Conservation (phyloP, 2,113 vertebrate species). For the Bombycilla garrulus region DNA sequence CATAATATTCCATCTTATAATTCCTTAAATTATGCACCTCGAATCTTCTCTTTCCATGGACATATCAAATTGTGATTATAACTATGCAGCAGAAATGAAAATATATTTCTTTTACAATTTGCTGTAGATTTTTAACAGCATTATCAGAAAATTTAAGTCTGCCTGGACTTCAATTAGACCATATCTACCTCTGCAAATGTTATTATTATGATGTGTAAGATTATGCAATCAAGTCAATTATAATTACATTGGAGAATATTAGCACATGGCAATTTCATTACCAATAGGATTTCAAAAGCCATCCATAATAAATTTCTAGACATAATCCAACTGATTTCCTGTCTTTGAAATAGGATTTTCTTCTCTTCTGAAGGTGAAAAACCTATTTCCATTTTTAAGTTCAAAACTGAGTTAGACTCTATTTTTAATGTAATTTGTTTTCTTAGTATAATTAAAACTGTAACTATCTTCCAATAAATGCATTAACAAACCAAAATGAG, state of each 20-base stretch:
- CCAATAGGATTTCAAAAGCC: conserved; percentile 48
- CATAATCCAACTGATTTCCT: conserved; percentile 56
- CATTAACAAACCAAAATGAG: conserved; percentile 21
- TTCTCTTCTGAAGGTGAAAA: conserved; percentile 43
- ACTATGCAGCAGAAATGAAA: background rate
- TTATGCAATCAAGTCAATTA: conserved; percentile 49
- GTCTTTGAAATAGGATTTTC: conserved; percentile 58
- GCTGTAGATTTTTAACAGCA: background rate
- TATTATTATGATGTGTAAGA: conserved; percentile 43
- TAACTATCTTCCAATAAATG: conserved; percentile 29
- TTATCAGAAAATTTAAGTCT: conserved; percentile 32
- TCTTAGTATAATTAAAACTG: conserved; percentile 33
- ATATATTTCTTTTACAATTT: background rate
- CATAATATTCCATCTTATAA: background rate
- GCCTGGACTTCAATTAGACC: conserved; percentile 23
- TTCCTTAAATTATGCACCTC: background rate
- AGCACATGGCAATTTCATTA: conserved; percentile 26
- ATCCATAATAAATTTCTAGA: conserved; percentile 50
- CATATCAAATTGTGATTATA: background rate
- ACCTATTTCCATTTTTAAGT: background rate
- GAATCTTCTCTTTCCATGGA: background rate
- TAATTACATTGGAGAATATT: conserved; percentile 57
- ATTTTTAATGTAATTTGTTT: conserved; percentile 31
- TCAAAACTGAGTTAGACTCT: background rate
- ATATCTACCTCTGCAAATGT: conserved; percentile 28